Conservation (phyloP, 2,888 invertebrate genomes). For the Rhagonycha fulva region DNA sequence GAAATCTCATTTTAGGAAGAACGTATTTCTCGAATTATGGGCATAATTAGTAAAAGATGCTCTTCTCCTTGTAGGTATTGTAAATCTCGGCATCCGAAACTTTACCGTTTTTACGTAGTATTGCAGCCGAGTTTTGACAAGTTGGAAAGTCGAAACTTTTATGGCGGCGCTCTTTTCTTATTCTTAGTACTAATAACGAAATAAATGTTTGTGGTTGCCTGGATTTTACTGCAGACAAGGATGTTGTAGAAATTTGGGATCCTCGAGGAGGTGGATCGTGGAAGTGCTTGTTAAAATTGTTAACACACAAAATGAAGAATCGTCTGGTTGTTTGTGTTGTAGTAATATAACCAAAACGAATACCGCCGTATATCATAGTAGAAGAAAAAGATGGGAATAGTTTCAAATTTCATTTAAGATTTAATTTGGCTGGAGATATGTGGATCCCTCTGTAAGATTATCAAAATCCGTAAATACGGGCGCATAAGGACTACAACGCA, state of each 20-base stretch:
- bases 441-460: slow-evolving; percentile 50
- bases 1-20: slow-evolving; percentile 56
- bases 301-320: slow-evolving; percentile 1
- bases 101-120: slow-evolving; percentile 15
- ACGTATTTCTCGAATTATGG: slow-evolving; percentile 43
- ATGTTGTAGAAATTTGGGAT: slow-evolving; percentile 4
- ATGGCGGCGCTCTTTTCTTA: neutral
- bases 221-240: slow-evolving; percentile 11
- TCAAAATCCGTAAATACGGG: slow-evolving; percentile 30
- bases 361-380: slow-evolving; percentile 36
- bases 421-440: slow-evolving; percentile 54
- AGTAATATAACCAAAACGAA: slow-evolving; percentile 37
- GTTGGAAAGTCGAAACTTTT: neutral
- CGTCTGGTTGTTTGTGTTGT: slow-evolving; percentile 16
- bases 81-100: slow-evolving; percentile 15
- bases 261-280: neutral
- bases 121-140: neutral
- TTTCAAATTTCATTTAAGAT: slow-evolving; percentile 58
- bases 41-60: slow-evolving; percentile 52
- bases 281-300: neutral
- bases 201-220: slow-evolving; percentile 8
- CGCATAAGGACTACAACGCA: slow-evolving; percentile 41
- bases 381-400: slow-evolving; percentile 45
- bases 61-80: slow-evolving; percentile 34
- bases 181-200: neutral